Evolutionary conservation across 2,888 invertebrate species (phyloP).

Genomic region (Limnephilus rhombicus): DNA sequence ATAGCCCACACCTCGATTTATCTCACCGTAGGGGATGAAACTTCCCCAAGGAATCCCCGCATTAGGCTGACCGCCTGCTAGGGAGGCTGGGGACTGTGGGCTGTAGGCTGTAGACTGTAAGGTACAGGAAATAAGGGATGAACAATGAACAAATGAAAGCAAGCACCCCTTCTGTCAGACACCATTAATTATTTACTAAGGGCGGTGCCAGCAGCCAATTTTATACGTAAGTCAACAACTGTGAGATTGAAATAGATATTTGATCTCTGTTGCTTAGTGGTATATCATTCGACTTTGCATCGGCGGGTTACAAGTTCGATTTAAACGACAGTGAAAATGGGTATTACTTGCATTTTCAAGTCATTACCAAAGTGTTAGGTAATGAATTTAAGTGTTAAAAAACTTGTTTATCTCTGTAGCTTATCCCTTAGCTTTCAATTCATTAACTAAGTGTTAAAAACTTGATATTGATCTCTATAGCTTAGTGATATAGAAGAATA

Average conservation of each 20-base stretch:
- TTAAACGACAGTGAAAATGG: too few relatives aligned
- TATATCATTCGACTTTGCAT: neutral
- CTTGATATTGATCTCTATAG: too few relatives aligned
- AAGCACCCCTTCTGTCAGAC: constrained; percentile 14
- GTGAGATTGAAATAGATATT: neutral
- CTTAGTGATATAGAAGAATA: too few relatives aligned
- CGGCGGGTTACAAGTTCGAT: too few relatives aligned
- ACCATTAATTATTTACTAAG: constrained; percentile 37
- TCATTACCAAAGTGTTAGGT: too few relatives aligned
- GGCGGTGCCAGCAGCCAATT: constrained; percentile 1
- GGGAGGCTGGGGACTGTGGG: neutral
- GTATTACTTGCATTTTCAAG: too few relatives aligned
- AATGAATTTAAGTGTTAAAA: too few relatives aligned
- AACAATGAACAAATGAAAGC: neutral
- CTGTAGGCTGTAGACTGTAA: neutral
- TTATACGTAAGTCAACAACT: neutral
- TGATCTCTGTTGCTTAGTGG: neutral
- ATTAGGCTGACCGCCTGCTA: constrained; percentile 36
- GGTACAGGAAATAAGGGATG: neutral
- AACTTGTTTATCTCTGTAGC: too few relatives aligned
- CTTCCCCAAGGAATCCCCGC: constrained; percentile 8
- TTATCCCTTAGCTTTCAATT: too few relatives aligned
- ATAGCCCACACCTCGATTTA: constrained; percentile 11
- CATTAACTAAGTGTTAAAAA: too few relatives aligned
- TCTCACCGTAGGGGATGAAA: constrained; percentile 10